phyloP scores from a whole-genome alignment of 2,113 vertebrate genomes.

The Uria lomvia region DNA sequence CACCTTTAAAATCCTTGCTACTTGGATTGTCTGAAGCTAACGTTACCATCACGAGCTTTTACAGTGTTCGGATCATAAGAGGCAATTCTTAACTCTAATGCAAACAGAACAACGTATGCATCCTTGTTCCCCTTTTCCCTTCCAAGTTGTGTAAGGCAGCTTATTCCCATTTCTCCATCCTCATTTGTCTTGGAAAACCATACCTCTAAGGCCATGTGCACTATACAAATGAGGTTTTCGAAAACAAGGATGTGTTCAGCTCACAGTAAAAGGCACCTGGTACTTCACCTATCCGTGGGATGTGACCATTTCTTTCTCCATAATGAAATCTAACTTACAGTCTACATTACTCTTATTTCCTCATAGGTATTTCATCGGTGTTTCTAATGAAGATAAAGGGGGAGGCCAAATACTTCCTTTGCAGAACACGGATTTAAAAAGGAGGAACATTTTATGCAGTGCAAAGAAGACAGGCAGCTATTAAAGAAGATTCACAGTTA shows the following conservation, averaged over 20 bases:
- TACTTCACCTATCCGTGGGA: neutral
- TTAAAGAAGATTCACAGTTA: slow-evolving; percentile 61
- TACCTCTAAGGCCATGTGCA: neutral
- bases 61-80: neutral
- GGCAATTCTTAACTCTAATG: neutral
- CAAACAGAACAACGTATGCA: neutral
- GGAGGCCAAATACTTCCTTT: neutral
- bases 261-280: neutral
- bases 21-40: neutral
- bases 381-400: neutral
- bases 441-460: neutral
- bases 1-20: neutral
- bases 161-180: neutral
- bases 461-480: slow-evolving; percentile 21
- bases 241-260: neutral
- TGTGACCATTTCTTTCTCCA: neutral
- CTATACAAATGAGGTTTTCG: neutral
- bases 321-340: neutral
- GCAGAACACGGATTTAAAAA: neutral
- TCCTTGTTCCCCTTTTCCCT: neutral
- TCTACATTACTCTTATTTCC: neutral
- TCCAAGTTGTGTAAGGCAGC: neutral
- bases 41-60: neutral
- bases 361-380: neutral
- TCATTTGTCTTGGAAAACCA: neutral